These are phyloP conservation scores for Hoplostethus mediterraneus DNA, from an alignment of 2,797 vertebrate species.

Conservation along the genomic window DNA sequence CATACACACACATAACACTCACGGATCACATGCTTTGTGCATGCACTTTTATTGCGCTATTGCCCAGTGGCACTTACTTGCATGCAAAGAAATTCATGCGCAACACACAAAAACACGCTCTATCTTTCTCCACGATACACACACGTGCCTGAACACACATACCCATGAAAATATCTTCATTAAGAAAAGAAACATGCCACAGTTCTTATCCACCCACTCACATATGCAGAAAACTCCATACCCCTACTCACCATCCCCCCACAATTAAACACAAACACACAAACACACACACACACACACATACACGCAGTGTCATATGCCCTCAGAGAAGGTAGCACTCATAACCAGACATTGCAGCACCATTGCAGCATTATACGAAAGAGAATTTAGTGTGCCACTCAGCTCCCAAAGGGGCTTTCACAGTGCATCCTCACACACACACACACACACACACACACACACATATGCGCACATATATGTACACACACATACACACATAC, in stretches of 20 bases:
- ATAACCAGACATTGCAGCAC: constrained; percentile 60
- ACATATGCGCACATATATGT: no score
- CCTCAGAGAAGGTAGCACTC: constrained; percentile 23
- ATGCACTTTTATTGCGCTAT: constrained; percentile 31
- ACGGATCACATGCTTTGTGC: constrained; percentile 19
- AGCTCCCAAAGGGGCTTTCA: constrained; percentile 15
- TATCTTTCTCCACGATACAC: no score
- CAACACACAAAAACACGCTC: constrained; percentile 3
- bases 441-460: background rate
- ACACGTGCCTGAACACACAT: no score
- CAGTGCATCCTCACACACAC: background rate
- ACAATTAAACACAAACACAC: background rate
- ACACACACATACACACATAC: background rate
- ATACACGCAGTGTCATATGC: constrained; percentile 35
- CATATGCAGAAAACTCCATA: constrained; percentile 48
- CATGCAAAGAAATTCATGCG: constrained; percentile 25
- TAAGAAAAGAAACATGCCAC: background rate
- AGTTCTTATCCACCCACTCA: constrained; percentile 54
- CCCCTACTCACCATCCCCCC: constrained; percentile 23
- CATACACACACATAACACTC: constrained; percentile 8
- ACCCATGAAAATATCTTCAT: no score
- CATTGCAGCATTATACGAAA: constrained; percentile 50
- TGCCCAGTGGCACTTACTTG: constrained; percentile 4
- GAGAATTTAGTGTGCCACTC: constrained; percentile 33
- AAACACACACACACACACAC: constrained; percentile 4